Conservation (phyloP, 2,888 invertebrate genomes). For the Calameuta filiformis region DNA sequence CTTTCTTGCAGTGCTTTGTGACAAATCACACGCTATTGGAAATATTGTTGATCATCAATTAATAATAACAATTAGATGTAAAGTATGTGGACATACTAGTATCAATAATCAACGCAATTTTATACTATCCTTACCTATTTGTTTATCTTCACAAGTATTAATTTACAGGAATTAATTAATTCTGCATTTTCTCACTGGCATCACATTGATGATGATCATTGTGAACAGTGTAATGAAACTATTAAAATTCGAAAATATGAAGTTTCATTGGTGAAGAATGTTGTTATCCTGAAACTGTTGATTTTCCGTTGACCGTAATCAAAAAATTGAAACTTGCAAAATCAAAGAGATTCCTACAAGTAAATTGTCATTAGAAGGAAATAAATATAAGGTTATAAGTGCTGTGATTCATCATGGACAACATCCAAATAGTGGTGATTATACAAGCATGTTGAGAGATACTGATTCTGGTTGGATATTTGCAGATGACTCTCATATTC, state of each 20-base stretch:
- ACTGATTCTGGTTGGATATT: too few relatives aligned
- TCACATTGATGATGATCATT: background rate
- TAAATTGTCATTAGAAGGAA: too few relatives aligned
- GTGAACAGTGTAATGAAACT: background rate
- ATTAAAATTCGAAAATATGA: background rate
- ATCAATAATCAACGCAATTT: background rate
- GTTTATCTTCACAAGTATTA: background rate
- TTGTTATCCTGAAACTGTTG: too few relatives aligned
- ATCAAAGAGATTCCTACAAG: background rate
- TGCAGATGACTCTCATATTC: too few relatives aligned
- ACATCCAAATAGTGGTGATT: too few relatives aligned
- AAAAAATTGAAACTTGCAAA: too few relatives aligned
- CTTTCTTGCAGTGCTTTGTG: background rate
- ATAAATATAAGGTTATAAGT: too few relatives aligned
- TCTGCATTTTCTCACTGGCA: background rate
- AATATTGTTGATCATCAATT: background rate
- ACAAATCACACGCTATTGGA: background rate
- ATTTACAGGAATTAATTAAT: background rate
- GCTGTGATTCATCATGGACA: too few relatives aligned
- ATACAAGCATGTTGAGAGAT: too few relatives aligned
- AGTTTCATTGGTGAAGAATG: background rate
- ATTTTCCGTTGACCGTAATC: too few relatives aligned
- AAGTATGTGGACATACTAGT: background rate
- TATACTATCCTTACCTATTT: background rate
- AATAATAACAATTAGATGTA: background rate